These are phyloP conservation scores for Drosophila niveifrons DNA, from an alignment of 2,888 invertebrate genomes.

Conservation along the genomic window DNA sequence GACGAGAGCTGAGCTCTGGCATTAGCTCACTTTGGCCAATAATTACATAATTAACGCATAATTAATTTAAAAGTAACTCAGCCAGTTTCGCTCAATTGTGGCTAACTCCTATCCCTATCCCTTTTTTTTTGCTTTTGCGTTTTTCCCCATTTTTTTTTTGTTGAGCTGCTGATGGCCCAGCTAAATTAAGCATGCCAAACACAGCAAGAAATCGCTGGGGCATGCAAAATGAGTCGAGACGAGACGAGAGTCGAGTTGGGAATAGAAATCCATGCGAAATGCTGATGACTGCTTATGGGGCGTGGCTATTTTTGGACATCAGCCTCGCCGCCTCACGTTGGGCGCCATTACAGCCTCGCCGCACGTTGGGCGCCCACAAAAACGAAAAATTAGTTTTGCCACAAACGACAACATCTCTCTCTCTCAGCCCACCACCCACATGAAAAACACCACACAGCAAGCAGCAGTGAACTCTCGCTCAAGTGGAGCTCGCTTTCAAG, in stretches of 20 bases:
- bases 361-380: slow-evolving; percentile 25
- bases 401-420: slow-evolving; percentile 21
- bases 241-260: background rate
- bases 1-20: slow-evolving; percentile 1
- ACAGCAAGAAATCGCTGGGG: slow-evolving; percentile 56
- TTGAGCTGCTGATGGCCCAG: slow-evolving; percentile 29
- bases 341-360: background rate
- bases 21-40: slow-evolving; percentile 44
- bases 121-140: background rate
- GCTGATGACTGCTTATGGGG: slow-evolving; percentile 59
- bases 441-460: slow-evolving; percentile 20
- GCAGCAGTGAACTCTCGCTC: too few species aligned
- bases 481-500: slow-evolving; percentile 58
- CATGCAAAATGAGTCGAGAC: slow-evolving; percentile 58
- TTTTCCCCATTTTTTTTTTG: background rate
- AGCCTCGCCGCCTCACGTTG: slow-evolving; percentile 25
- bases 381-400: slow-evolving; percentile 53
- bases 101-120: background rate
- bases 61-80: slow-evolving; percentile 70
- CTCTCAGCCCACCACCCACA: slow-evolving; percentile 45
- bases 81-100: background rate
- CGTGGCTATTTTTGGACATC: slow-evolving; percentile 48
- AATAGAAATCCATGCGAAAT: slow-evolving; percentile 50
- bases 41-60: slow-evolving; percentile 75
- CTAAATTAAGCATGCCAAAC: slow-evolving; percentile 68